A percentile compares a stretch with the other conserved stretches of the same genome.
Conservation (phyloP, 2,888 invertebrate genomes). For the Eumacrocentrus americanus region DNA sequence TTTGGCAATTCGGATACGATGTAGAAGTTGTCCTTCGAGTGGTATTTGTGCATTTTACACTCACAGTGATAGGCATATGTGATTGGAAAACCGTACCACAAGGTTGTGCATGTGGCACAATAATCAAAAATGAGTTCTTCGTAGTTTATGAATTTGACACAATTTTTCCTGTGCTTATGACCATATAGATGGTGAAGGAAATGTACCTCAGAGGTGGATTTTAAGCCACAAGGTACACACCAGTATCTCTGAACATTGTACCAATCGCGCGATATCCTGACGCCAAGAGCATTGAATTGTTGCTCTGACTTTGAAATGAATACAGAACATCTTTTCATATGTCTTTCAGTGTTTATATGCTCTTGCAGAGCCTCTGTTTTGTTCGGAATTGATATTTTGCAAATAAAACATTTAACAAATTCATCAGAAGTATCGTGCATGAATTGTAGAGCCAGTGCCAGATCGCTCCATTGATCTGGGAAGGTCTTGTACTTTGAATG, state of each 20-base stretch:
- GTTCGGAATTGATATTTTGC: constrained; percentile 34
- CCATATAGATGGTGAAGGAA: constrained; percentile 26
- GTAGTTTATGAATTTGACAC: not conserved
- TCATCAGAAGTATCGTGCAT: constrained; percentile 38
- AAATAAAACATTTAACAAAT: constrained; percentile 38
- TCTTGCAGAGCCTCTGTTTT: constrained; percentile 14
- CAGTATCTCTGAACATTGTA: constrained; percentile 30
- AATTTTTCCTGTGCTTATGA: not conserved
- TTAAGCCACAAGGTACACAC: constrained; percentile 25
- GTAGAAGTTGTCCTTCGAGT: constrained; percentile 6
- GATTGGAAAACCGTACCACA: constrained; percentile 30
- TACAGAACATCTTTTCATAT: not conserved
- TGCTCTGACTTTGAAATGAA: not conserved
- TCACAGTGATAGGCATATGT: constrained; percentile 19
- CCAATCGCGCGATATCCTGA: constrained; percentile 27
- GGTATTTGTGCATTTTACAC: constrained; percentile 10
- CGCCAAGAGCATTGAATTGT: constrained; percentile 1
- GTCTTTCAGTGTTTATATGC: constrained; percentile 20
- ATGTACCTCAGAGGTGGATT: not conserved
- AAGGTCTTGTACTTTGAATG: constrained; percentile 28
- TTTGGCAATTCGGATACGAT: constrained; percentile 6
- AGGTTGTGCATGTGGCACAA: constrained; percentile 27
- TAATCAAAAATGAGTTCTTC: constrained; percentile 28
- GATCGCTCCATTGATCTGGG: constrained; percentile 41
- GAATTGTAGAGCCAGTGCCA: constrained; percentile 39